These are phyloP conservation scores for Clamator glandarius DNA, from an alignment of 2,797 vertebrate genomes.

Conservation along the genomic window DNA sequence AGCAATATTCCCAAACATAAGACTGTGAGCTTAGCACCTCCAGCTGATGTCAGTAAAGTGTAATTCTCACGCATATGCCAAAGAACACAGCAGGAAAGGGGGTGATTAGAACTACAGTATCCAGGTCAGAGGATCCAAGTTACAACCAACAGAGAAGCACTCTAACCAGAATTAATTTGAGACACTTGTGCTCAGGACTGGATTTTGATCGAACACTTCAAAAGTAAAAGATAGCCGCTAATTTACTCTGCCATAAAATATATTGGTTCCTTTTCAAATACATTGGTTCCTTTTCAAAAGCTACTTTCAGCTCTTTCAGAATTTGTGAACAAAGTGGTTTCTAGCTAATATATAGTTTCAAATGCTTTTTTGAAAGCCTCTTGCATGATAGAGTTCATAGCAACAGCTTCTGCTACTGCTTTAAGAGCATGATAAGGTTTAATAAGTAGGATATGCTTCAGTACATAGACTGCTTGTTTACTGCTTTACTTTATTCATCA, in stretches of 20 bases:
- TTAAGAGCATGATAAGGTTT: constrained; percentile 40
- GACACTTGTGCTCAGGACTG: neutral
- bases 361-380: constrained; percentile 68
- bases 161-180: constrained; percentile 38
- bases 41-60: rapidly evolving
- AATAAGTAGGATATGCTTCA: constrained; percentile 38
- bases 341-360: constrained; percentile 48
- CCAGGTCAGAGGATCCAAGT: neutral
- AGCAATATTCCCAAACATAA: neutral
- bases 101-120: neutral
- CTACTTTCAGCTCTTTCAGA: constrained; percentile 55
- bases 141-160: neutral
- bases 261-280: constrained; percentile 43
- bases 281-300: constrained; percentile 34
- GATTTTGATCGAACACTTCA: constrained; percentile 50
- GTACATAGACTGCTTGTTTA: constrained; percentile 44
- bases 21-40: neutral
- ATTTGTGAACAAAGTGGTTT: constrained; percentile 55
- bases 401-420: constrained; percentile 30
- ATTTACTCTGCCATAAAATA: constrained; percentile 37
- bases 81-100: neutral
- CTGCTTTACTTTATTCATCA: constrained; percentile 51
- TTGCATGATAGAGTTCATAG: constrained; percentile 41
- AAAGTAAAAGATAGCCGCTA: constrained; percentile 34
- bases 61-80: neutral